Percentiles rank a stretch among this genome's conserved stretches.
These are phyloP conservation scores for Eueremaeus valkanovi DNA, from an alignment of 2,888 invertebrate species.

Conservation along the genomic window DNA sequence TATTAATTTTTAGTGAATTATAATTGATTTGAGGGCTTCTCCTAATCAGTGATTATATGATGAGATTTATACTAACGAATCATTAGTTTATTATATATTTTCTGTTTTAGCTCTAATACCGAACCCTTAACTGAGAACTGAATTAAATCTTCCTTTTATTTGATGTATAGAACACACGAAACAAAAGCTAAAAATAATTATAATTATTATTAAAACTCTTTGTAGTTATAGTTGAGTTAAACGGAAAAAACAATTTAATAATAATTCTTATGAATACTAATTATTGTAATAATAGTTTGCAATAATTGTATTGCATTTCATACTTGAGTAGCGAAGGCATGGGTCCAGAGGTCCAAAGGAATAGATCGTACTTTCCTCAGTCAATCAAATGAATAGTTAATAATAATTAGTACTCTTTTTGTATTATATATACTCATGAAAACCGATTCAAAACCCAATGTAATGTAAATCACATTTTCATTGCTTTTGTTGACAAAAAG, in stretches of 20 bases:
- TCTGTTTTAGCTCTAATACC: neutral
- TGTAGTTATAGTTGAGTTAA: neutral
- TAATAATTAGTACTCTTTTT: too few species aligned
- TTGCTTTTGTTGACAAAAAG: too few species aligned
- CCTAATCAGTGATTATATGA: slow-evolving; percentile 12
- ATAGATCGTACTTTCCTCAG: neutral
- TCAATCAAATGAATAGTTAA: too few species aligned
- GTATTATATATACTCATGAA: neutral
- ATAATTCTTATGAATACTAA: too few species aligned
- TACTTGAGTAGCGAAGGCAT: neutral
- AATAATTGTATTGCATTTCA: neutral
- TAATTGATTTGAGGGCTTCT: slow-evolving; percentile 23
- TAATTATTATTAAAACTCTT: neutral
- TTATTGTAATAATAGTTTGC: neutral
- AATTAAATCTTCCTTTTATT: slow-evolving; percentile 6
- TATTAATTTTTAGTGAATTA: slow-evolving; percentile 6
- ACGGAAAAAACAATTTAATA: too few species aligned
- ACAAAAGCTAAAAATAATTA: neutral
- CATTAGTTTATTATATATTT: slow-evolving; percentile 2
- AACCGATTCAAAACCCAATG: neutral
- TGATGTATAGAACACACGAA: neutral
- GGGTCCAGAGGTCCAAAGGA: slow-evolving; percentile 25
- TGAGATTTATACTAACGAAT: slow-evolving; percentile 32
- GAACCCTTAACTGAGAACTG: neutral
- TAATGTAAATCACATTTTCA: neutral